phyloP scores from a whole-genome alignment of 2,797 vertebrate genomes.

The Pyrocephalus nanus region DNA sequence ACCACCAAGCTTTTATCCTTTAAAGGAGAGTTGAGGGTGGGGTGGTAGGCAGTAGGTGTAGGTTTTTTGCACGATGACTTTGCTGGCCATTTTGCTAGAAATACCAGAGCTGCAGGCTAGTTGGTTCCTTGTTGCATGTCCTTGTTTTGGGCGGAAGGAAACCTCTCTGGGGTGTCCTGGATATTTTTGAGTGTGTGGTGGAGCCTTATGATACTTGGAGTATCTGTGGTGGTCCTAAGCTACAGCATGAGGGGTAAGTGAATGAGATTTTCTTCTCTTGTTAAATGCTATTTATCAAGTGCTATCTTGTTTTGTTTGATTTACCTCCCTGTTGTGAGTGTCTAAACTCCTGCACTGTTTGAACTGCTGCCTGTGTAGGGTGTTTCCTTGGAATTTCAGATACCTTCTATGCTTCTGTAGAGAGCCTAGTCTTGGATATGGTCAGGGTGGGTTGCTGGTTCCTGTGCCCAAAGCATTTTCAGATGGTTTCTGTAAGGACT shows the following conservation, averaged over 20 bases:
- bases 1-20: not conserved
- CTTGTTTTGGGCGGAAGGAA: not conserved
- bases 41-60: accelerated
- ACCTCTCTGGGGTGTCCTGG: not conserved
- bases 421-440: not conserved
- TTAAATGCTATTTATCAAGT: not conserved
- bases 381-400: not conserved
- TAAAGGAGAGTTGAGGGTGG: too few relatives aligned
- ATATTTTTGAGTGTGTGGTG: not conserved
- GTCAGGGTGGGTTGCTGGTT: not conserved
- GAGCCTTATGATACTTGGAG: accelerated
- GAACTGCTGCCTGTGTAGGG: not conserved
- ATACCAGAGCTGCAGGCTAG: accelerated
- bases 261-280: not conserved
- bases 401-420: not conserved
- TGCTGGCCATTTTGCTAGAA: not conserved
- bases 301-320: not conserved
- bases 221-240: not conserved
- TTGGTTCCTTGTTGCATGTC: not conserved
- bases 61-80: accelerated
- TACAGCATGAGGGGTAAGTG: not conserved
- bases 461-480: accelerated
- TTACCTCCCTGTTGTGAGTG: not conserved
- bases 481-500: not conserved
- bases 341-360: not conserved